phyloP scores from a whole-genome alignment of 2,113 vertebrate species.

The Neodontobutis hainanensis region DNA sequence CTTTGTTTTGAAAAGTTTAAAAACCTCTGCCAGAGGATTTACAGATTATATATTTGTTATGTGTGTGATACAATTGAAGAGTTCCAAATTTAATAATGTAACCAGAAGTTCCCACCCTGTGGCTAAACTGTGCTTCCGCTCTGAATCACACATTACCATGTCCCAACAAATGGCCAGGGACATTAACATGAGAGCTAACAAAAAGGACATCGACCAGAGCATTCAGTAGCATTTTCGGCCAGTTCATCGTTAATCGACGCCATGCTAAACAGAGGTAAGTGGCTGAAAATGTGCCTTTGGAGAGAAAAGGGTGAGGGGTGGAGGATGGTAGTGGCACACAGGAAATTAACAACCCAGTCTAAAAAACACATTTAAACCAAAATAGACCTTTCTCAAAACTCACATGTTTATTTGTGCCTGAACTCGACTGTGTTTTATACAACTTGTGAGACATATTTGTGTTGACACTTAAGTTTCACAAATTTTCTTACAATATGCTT shows the following conservation, averaged over 20 bases:
- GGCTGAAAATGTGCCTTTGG: constrained; percentile 63
- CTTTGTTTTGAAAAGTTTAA: too few relatives aligned
- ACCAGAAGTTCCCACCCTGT: constrained; percentile 25
- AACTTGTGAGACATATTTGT: not conserved
- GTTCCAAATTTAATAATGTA: not conserved
- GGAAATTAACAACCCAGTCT: constrained; percentile 15
- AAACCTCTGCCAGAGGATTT: too few relatives aligned
- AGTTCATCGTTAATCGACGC: constrained; percentile 59
- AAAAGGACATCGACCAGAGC: constrained; percentile 45
- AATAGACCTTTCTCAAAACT: too few relatives aligned
- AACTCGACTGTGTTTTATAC: not conserved
- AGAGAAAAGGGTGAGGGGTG: not conserved
- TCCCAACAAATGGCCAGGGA: constrained; percentile 45
- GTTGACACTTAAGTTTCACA: not conserved
- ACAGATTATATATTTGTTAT: too few relatives aligned
- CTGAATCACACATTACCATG: constrained; percentile 66
- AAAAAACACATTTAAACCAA: too few relatives aligned
- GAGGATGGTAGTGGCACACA: constrained; percentile 13
- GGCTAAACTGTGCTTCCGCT: constrained; percentile 60
- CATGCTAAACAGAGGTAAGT: constrained; percentile 55
- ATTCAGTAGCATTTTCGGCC: constrained; percentile 47
- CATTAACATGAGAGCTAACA: constrained; percentile 62
- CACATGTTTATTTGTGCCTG: too few relatives aligned
- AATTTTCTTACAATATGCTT: not conserved
- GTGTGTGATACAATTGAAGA: too few relatives aligned